Evolutionary conservation across 2,888 invertebrate genomes (phyloP).

Genomic region (Anticlea derivata): DNA sequence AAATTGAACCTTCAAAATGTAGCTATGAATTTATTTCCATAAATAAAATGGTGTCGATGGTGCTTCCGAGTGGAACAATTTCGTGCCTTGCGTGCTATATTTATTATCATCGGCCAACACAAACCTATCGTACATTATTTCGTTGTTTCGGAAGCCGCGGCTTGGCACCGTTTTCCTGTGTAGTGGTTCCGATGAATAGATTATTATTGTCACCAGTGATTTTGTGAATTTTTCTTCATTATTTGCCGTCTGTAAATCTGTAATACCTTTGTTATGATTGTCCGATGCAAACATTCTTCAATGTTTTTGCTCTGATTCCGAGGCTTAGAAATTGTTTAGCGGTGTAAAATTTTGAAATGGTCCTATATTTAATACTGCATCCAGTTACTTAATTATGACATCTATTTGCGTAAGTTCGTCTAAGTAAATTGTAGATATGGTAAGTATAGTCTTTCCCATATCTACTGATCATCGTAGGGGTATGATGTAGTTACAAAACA

Average conservation of each 20-base stretch:
- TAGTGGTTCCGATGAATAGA: constrained; percentile 17
- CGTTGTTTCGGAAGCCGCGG: constrained; percentile 29
- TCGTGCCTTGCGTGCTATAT: constrained; percentile 15
- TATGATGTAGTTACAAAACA: too few species aligned
- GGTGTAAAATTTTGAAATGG: too few species aligned
- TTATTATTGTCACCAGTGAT: constrained; percentile 16
- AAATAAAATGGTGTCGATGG: constrained; percentile 10
- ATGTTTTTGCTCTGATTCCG: too few species aligned
- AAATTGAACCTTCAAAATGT: constrained; percentile 10
- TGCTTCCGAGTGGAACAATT: constrained; percentile 9
- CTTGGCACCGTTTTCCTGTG: constrained; percentile 24
- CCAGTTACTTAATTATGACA: too few species aligned
- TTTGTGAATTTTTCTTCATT: constrained; percentile 9
- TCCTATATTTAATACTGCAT: too few species aligned
- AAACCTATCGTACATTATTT: constrained; percentile 22
- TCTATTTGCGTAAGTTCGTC: too few species aligned
- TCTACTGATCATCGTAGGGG: too few species aligned
- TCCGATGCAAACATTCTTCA: neutral
- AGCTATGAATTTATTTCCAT: constrained; percentile 13
- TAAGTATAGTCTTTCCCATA: too few species aligned
- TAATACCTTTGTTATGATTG: neutral
- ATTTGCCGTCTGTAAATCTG: neutral
- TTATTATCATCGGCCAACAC: constrained; percentile 24
- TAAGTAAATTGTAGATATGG: too few species aligned
- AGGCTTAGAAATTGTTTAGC: too few species aligned